Evolutionary conservation across 2,888 invertebrate genomes (phyloP), one percentile per base, ranked within the genome.

Genomic region (Chironomus tentans): DNA sequence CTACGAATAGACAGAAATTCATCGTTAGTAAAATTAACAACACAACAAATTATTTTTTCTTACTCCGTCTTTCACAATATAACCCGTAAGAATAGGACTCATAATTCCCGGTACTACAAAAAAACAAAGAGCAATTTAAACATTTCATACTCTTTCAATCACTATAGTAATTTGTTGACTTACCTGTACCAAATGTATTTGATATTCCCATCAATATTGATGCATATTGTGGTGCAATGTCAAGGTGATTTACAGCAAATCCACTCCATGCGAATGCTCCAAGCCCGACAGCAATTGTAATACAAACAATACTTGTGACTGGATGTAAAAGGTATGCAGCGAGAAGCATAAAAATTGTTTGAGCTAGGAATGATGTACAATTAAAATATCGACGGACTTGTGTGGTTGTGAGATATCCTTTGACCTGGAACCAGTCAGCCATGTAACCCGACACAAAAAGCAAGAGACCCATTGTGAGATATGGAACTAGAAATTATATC

Each of bases 181-280:
- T 21, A 65, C 65, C 12, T 5, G 96, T 96, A 0, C 94, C 97
- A 78, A 96, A 85, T 0, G 95, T 95, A 84, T 97, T 97, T 10
- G 94, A 92, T 10, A 96, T 85, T 0, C 96, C 97, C 95, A 97
- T 95, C 76, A 97, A 84, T 0, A 97, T 90, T 81, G 95, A 92
- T 10, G 96, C 95, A 85, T 93, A 94, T 77, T 93, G 93, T 0
- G 96, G 95, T 0, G 96, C 96, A 74, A 97, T 90, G 82, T 97
- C 97, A 82, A 97, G 84, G 82, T 95, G 94, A 81, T 92, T 92
- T 0, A 92, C 91, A 78, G 92, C 91, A 82, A 94, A 95, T 62
- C 95, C 96, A 5, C 94, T 91, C 95, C 95, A 96, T 0, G 95
- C 94, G 82, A 96, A 94, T 0, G 95, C 94, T 0, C 97, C 96